Conservation (phyloP, 2,797 vertebrate genomes). For the Danio choprae region DNA sequence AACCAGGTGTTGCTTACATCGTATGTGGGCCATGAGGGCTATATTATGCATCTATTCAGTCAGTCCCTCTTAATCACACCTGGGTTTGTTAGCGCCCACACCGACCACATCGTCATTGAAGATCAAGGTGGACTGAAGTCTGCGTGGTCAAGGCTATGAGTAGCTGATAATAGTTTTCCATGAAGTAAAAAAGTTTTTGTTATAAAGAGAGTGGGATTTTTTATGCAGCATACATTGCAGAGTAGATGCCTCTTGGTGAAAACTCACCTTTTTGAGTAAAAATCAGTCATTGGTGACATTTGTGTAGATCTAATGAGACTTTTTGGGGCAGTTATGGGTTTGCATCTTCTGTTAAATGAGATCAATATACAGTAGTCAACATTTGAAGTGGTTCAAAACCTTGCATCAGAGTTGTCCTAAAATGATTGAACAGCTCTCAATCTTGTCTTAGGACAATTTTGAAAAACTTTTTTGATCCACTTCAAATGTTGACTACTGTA, state of each 20-base stretch:
- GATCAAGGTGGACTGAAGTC: slow-evolving; percentile 34
- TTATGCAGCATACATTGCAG: not conserved
- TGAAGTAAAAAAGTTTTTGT: not conserved
- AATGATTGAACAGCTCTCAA: too few species aligned
- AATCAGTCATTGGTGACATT: too few species aligned
- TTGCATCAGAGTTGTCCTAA: too few species aligned
- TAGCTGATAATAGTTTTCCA: not conserved
- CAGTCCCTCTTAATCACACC: slow-evolving; percentile 55
- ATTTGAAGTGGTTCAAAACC: too few species aligned
- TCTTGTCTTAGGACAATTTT: too few species aligned
- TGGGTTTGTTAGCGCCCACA: slow-evolving; percentile 58
- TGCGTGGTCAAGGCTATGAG: slow-evolving; percentile 23
- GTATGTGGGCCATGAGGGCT: slow-evolving; percentile 75
- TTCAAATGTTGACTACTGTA: too few species aligned
- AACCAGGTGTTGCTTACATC: slow-evolving; percentile 69
- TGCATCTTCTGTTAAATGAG: too few species aligned
- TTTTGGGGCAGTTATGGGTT: too few species aligned
- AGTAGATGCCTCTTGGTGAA: not conserved
- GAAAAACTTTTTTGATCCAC: too few species aligned
- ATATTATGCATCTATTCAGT: slow-evolving; percentile 64
- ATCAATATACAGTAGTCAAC: too few species aligned
- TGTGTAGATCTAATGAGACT: too few species aligned
- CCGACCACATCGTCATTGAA: slow-evolving; percentile 44
- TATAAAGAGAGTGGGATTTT: slow-evolving; percentile 4
- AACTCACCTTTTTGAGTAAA: too few species aligned